Evolutionary conservation across 2,797 vertebrate genomes (phyloP).

Genomic region (Miopithecus talapoin): DNA sequence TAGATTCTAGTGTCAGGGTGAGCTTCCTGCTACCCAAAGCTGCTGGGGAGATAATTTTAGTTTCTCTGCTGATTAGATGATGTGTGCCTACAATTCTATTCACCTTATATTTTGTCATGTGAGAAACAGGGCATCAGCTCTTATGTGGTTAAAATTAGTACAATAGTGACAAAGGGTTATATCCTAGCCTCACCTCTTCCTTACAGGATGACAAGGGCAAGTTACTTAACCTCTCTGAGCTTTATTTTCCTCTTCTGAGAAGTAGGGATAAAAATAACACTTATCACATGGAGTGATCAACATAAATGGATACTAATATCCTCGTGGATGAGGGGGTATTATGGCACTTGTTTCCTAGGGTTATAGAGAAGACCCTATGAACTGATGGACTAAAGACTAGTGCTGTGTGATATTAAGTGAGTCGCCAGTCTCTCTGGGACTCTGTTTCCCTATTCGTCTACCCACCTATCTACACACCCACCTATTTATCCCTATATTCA

Average conservation of each 20-base stretch:
- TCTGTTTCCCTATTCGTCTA: not conserved
- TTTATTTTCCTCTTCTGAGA: not conserved
- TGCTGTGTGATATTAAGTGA: not conserved
- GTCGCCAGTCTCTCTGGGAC: not conserved
- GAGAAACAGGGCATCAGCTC: not conserved
- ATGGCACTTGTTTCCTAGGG: not conserved
- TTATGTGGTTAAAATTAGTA: not conserved
- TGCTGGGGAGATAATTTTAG: not conserved
- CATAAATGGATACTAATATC: not conserved
- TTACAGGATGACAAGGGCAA: not conserved
- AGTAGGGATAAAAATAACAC: slow-evolving; percentile 1
- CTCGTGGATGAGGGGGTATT: not conserved
- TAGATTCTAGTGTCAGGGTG: not conserved
- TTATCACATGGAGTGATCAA: not conserved
- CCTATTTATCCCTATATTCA: not conserved
- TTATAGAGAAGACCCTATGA: not conserved
- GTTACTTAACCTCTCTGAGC: not conserved
- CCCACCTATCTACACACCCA: not conserved
- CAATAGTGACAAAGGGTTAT: not conserved
- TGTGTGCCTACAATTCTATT: not conserved
- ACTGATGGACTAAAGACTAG: not conserved
- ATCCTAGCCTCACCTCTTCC: not conserved
- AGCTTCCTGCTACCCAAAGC: not conserved
- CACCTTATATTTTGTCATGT: not conserved
- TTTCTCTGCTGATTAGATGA: not conserved